Evolutionary conservation across 2,797 vertebrate species (phyloP).

Genomic region (Serranus cabrilla): DNA sequence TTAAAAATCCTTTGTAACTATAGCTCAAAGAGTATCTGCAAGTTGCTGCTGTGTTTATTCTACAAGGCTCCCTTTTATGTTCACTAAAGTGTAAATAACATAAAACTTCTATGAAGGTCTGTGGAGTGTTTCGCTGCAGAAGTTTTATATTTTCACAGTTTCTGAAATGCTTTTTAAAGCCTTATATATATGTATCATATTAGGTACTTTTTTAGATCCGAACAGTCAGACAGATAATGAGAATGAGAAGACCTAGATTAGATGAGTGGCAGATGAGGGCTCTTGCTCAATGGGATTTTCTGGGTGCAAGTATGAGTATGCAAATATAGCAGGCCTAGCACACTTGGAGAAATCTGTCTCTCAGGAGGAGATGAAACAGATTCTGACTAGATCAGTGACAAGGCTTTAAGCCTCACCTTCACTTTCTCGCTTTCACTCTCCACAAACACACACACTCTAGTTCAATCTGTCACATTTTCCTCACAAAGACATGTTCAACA

Average conservation of each 20-base stretch:
- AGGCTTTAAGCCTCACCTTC: constrained; percentile 17
- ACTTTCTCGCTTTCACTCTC: not conserved
- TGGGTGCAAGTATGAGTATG: constrained; percentile 8
- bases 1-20: not conserved
- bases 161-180: not conserved
- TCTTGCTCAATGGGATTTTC: constrained; percentile 32
- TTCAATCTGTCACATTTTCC: not conserved
- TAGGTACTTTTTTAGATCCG: constrained; percentile 12
- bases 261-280: constrained; percentile 25
- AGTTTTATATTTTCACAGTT: not conserved
- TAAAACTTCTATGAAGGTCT: not conserved
- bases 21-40: not conserved
- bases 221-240: constrained; percentile 12
- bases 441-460: not conserved
- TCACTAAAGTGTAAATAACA: not conserved
- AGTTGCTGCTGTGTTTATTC: not conserved
- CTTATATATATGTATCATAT: constrained; percentile 6
- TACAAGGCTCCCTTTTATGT: not conserved
- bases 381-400: constrained; percentile 18
- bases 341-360: constrained; percentile 7
- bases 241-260: constrained; percentile 31
- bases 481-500: constrained; percentile 2
- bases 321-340: constrained; percentile 23
- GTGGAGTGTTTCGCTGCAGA: not conserved
- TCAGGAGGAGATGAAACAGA: not conserved